Evolutionary conservation across 1,140 invertebrate species (phyloP), one percentile per base, ranked within the genome.

Genomic region (Andricus grossulariae): DNA sequence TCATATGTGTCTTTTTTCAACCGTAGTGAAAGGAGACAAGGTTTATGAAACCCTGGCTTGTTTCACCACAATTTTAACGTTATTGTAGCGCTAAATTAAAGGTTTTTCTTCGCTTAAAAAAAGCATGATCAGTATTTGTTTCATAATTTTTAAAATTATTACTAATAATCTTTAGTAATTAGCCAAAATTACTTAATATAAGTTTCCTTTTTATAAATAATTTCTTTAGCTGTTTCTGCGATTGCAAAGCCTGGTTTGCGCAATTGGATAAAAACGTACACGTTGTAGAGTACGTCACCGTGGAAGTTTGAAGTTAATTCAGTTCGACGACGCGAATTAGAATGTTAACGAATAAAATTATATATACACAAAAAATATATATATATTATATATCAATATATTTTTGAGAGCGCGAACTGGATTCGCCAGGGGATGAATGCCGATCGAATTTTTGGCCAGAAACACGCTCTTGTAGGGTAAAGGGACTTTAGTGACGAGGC

Each of bases 241-340:
- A n/a, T n/a, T 55, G 10, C 10, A n/a, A 66, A 39, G n/a, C 15
- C n/a, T 66, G 32, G 25, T 45, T 66, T 66, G 21, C 21, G 13
- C 18, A 16, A 60, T 60, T 60, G 57, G 21, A 60, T 15, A 15
- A 19, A 54, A 18, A 54, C 82, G 79, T 85, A 86, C 85, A 83
- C 85, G 85, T 86, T 86, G 50, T 86, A 85, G 83, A 84, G 84
- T 85, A 81, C 78, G 83, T n/a, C 25, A 66, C 25, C 21, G 39
- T 66, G n/a, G 16, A 16, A 16, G 32, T 45, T 45, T 39, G 21
- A 84, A 71, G 83, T 82, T 77, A 78, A 87, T 88, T 85, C 86
- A 86, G 83, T 86, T 88, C 79, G 79, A 81, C 84, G 81, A 85
- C 81, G 83, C 83, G 57, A 82, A 85, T 85, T 86, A 85, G 73